Base-by-base conservation (phyloP, 2,888 invertebrate genomes). In the Agrotis segetum region DNA sequence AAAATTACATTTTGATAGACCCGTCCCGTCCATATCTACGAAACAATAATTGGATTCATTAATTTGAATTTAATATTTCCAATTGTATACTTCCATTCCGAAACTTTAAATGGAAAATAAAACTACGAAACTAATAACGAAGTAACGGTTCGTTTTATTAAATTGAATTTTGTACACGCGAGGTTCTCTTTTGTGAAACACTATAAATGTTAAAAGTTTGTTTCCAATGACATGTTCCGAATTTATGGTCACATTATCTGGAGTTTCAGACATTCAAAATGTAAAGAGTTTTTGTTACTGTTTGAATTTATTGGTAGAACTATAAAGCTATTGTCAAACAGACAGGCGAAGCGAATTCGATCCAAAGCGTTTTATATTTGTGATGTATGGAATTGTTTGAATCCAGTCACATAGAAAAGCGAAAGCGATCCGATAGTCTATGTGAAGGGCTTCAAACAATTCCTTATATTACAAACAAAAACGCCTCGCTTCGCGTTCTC, bases 91-190 rank as follows among this genome's bases (percentile, higher is more conserved):
- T 62, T 63, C 46, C 34, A 77, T 66, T 58, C 44, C 34, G n/a
- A 68, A 59, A 72, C 19, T 77, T 61, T 59, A 16, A 62, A 67
- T 73, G 19, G 52, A 69, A 73, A 80, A 72, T 63, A 44, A 59
- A 67, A 34, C 59, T 52, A 61, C 52, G 24, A 65, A 70, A 64
- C 50, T 59, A 60, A 67, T 71, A 58, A 79, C 72, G 79, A 82
- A 85, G 74, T 75, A 74, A 81, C 82, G 81, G 82, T 86, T 82
- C 76, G 82, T 83, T 86, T 78, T 77, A 79, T 75, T 58, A 64
- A 82, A 81, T 84, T 82, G 74, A 83, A 85, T 77, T 83, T 68
- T 52, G 74, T 72, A 77, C 87, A 88, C 85, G 88, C 87, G 24
- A 83, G 3, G 29, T 58, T 63, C 44, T 52, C 44, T 53, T 53